Evolutionary conservation across 1,140 invertebrate species (phyloP).

Genomic region (Scaptomyza hsui): DNA sequence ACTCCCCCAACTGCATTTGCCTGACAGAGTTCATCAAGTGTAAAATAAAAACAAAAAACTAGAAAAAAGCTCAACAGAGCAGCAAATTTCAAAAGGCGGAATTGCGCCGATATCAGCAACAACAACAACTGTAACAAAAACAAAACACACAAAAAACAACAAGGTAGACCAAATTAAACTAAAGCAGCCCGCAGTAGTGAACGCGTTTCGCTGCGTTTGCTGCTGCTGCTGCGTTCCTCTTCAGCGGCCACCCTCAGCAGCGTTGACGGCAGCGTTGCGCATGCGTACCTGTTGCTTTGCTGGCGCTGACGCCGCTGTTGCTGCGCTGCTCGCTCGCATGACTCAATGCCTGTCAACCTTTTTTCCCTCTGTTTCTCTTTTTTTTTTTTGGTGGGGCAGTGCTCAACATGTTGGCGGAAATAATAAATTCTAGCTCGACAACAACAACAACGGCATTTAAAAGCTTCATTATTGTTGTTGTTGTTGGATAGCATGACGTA

Average conservation of each 20-base stretch:
- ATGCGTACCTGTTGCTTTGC: slow-evolving; percentile 52
- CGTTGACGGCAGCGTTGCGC: slow-evolving; percentile 28
- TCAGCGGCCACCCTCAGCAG: slow-evolving; percentile 53
- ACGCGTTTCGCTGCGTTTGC: slow-evolving; percentile 61
- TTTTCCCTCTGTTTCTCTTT: slow-evolving; percentile 5
- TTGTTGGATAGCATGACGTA: slow-evolving; percentile 39
- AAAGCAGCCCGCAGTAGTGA: slow-evolving; percentile 59
- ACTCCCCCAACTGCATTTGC: slow-evolving; percentile 11
- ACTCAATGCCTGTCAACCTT: slow-evolving; percentile 54
- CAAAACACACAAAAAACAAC: slow-evolving; percentile 16
- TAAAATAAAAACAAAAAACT: slow-evolving; percentile 51
- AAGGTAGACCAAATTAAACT: slow-evolving; percentile 51
- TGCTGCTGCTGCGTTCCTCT: slow-evolving; percentile 52
- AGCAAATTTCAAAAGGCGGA: slow-evolving; percentile 66
- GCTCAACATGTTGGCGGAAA: slow-evolving; percentile 59
- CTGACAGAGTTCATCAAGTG: slow-evolving; percentile 52
- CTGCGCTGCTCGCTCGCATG: slow-evolving; percentile 20
- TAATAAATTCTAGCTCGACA: slow-evolving; percentile 66
- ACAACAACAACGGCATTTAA: slow-evolving; percentile 15
- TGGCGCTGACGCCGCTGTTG: background rate
- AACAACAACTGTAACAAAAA: slow-evolving; percentile 30
- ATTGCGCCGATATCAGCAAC: slow-evolving; percentile 58
- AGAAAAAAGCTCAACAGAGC: slow-evolving; percentile 61
- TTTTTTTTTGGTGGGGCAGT: slow-evolving; percentile 11
- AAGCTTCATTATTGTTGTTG: slow-evolving; percentile 12